Evolutionary conservation across 2,888 invertebrate species (phyloP).

Genomic region (Eugnorisma glareosa): DNA sequence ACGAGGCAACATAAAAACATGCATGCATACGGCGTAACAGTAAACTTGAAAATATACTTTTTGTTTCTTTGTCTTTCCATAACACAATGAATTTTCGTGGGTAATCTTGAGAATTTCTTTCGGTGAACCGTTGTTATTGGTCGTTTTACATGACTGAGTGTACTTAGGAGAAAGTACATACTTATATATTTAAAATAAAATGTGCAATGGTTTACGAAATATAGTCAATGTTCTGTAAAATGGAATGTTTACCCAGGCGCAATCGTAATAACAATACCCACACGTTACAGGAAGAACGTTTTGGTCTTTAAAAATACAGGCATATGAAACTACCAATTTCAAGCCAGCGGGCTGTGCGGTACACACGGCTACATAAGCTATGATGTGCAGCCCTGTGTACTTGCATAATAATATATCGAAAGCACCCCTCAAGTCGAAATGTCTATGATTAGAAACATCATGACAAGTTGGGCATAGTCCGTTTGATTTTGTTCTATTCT

Average conservation of each 20-base stretch:
- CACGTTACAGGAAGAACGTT: neutral
- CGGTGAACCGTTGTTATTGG: conserved; percentile 55
- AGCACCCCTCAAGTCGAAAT: neutral
- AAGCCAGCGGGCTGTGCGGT: neutral
- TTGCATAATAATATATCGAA: neutral
- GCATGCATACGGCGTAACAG: conserved; percentile 65
- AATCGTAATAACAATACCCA: neutral
- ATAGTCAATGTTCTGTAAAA: neutral
- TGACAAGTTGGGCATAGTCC: neutral
- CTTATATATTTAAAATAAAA: conserved; percentile 9
- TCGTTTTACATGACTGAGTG: conserved; percentile 35
- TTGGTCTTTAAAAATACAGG: neutral
- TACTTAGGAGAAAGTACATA: conserved; percentile 3
- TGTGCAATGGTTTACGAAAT: neutral
- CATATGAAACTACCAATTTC: neutral
- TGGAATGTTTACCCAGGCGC: neutral
- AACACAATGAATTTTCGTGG: conserved; percentile 58
- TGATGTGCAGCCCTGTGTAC: too few relatives aligned
- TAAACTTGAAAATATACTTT: conserved; percentile 65
- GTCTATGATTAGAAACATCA: neutral
- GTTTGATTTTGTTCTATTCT: neutral
- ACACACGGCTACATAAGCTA: too few relatives aligned
- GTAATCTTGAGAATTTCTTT: conserved; percentile 53
- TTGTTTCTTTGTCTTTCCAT: conserved; percentile 55
- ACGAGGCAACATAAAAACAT: conserved; percentile 70